Base-by-base conservation (phyloP, 1,140 invertebrate genomes). In the Drosophila grimshawi region DNA sequence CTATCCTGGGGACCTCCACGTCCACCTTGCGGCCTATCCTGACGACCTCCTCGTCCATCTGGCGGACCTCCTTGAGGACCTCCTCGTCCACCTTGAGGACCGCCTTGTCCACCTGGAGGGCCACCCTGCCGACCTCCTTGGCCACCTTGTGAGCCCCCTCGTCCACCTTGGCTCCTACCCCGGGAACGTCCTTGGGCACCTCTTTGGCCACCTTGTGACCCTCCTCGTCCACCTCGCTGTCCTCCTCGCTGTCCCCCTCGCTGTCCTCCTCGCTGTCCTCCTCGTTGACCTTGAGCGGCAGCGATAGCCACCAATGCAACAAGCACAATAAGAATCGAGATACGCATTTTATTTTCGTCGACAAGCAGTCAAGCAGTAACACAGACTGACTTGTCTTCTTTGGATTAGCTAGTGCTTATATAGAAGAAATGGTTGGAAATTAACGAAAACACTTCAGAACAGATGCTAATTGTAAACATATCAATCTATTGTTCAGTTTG, bases 241-340 rank as follows among this genome's bases (percentile, higher is more conserved):
- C 39, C 39, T 41, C 39, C 39, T 41, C 10, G 39, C 35, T 37
- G 35, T 5, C 33, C 33, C 2, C 5, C 3, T 33, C 5, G 33
- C 3, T 5, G 3, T 4, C 33, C 33, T 5, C 5, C 3, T 41
- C 0, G 11, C 2, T 35, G 27, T n/a, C 3, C 35, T 2, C n/a
- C 27, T 10, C n/a, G 37, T 2, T 29, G 41, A 3, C 43, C 32
- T 61, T 70, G 51, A 7, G 33, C 67, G 30, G 51, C 60, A 19
- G 33, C 67, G 3, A 63, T 43, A 32, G 60, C 60, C 29, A 70
- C 29, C 51, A 63, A 29, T 3, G 32, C 43, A 37, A 62, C 8
- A 3, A 69, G 19, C 4, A 55, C 27, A n/a, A 62, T 60, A 2
- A 62, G 27, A 3, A 63, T 70, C 4, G 29, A 39, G 27, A 39